phyloP scores from a whole-genome alignment of 1,140 invertebrate species.

The Theocolax elegans region DNA sequence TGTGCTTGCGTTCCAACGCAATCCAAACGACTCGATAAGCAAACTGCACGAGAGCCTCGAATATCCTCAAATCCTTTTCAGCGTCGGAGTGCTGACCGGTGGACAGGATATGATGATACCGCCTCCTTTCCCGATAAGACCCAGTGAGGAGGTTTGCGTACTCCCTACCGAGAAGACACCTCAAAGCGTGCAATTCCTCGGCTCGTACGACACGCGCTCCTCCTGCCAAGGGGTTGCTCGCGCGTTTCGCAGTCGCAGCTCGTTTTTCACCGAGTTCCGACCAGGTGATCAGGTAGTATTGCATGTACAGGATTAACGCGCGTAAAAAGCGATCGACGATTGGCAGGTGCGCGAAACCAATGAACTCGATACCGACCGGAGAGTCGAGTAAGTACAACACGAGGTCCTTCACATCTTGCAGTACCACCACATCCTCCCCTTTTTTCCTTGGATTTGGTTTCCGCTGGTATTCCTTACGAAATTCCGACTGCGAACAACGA shows the following conservation, averaged over 20 bases:
- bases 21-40: constrained; percentile 74
- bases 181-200: constrained; percentile 70
- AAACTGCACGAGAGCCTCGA: constrained; percentile 71
- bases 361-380: constrained; percentile 69
- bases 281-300: constrained; percentile 72
- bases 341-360: constrained; percentile 70
- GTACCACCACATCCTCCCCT: constrained; percentile 67
- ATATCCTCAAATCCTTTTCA: constrained; percentile 71
- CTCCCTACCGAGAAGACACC: constrained; percentile 71
- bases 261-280: constrained; percentile 68
- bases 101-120: constrained; percentile 72
- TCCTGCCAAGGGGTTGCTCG: constrained; percentile 70
- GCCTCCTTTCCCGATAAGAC: constrained; percentile 60
- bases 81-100: constrained; percentile 65
- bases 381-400: constrained; percentile 69
- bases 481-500: too few species aligned
- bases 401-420: constrained; percentile 76
- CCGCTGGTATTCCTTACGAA: constrained; percentile 5
- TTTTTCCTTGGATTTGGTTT: background rate
- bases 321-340: constrained; percentile 73
- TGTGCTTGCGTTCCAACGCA: constrained; percentile 69
- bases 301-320: constrained; percentile 72
- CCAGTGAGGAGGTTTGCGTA: constrained; percentile 71
- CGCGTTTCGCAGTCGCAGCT: constrained; percentile 68
- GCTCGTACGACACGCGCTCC: constrained; percentile 67